phyloP scores from a whole-genome alignment of 2,797 vertebrate genomes.

The Acanthopagrus latus region DNA sequence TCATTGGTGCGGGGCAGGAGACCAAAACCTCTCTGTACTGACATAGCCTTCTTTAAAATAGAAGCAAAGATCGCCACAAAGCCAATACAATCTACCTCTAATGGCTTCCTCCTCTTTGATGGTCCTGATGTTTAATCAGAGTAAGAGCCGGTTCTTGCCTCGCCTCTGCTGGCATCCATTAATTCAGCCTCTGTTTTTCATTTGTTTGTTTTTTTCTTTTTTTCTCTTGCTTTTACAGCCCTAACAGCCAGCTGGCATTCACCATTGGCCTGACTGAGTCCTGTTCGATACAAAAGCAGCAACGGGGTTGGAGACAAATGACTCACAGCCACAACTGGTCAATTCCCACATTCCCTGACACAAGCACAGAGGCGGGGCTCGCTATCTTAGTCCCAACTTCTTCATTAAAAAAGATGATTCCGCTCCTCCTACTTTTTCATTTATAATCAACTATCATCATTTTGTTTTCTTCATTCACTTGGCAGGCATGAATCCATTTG shows the following conservation, averaged over 20 bases:
- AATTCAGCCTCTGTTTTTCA: slow-evolving; percentile 77
- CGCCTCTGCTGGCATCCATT: slow-evolving; percentile 72
- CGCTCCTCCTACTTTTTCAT: slow-evolving; percentile 28
- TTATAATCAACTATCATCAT: slow-evolving; percentile 15
- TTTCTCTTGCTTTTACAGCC: slow-evolving; percentile 65
- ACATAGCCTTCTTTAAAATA: slow-evolving; percentile 55
- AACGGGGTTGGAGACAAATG: slow-evolving; percentile 74
- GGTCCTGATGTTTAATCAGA: slow-evolving; percentile 86
- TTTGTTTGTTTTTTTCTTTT: slow-evolving; percentile 79
- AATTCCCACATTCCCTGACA: slow-evolving; percentile 34
- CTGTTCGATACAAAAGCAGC: slow-evolving; percentile 77
- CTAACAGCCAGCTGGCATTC: slow-evolving; percentile 78
- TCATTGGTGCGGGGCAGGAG: slow-evolving; percentile 39
- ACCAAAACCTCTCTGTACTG: slow-evolving; percentile 37
- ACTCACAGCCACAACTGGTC: slow-evolving; percentile 57
- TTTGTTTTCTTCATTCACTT: background rate
- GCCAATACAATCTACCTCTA: slow-evolving; percentile 82
- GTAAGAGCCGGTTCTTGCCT: slow-evolving; percentile 82
- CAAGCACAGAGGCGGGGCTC: slow-evolving; percentile 11
- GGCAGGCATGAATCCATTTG: slow-evolving; percentile 29
- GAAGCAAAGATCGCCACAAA: slow-evolving; percentile 66
- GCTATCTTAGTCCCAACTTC: slow-evolving; percentile 1
- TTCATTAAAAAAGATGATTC: slow-evolving; percentile 35
- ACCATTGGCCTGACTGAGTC: slow-evolving; percentile 75
- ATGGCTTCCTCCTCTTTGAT: slow-evolving; percentile 80